Base-by-base conservation (phyloP, 2,888 invertebrate genomes). In the Mimumesa dahlbomi region DNA sequence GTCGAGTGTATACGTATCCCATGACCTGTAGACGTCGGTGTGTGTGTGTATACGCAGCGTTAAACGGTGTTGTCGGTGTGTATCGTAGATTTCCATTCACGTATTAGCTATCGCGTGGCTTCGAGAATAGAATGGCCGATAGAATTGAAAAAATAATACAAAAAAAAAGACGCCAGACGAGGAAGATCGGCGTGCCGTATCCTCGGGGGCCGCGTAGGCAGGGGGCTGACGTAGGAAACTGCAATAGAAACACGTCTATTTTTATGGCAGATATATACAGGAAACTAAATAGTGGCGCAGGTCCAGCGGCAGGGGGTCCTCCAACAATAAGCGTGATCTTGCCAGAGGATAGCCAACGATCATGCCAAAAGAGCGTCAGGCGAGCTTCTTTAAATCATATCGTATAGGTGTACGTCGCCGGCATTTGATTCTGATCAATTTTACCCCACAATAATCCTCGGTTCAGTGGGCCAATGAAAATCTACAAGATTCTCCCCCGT, bases 191-290 rank as follows among this genome's bases (percentile, higher is more conserved):
- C 48, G 18, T 72, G 46, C 42, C 43, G 57, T 63, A 67, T 69
- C 72, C 72, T 75, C 66, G 64, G 56, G 22, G 42, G 48, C 48
- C 59, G 48, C 58, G 61, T 14, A 21, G 29, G 19, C 40, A 49
- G 64, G 62, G 50, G 70, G 57, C 68, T 78, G 73, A 79, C 75
- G 75, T 74, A 71, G 66, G 72, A 67, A 79, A 81, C 77, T 72
- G 78, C 82, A 78, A 82, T 82, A 85, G 79, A 84, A 77, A 79
- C 77, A 80, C 76, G 78, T 85, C 85, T 85, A 85, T 85, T 85
- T 85, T 85, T 85, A 82, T 85, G 85, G 82, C 81, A 77, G 76
- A 84, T 81, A 77, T 81, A 82, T 84, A 77, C 75, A 74, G 62
- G 65, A 79, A 73, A 73, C 34, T 71, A 50, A 66, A 71, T 62